phyloP scores from a whole-genome alignment of 2,888 invertebrate genomes.

The Calameuta idolon region DNA sequence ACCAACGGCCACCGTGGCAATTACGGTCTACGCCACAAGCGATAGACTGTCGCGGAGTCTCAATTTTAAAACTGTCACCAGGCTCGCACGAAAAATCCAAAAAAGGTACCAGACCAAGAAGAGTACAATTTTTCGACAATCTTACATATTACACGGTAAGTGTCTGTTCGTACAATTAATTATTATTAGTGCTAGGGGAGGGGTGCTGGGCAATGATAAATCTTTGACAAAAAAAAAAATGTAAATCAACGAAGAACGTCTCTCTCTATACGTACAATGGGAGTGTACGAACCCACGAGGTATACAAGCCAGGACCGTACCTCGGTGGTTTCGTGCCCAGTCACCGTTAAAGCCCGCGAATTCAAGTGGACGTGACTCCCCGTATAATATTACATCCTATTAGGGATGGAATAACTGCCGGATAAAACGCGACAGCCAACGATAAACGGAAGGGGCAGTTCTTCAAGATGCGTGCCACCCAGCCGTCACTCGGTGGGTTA shows the following conservation, averaged over 20 bases:
- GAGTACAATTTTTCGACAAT: not conserved
- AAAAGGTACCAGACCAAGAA: not conserved
- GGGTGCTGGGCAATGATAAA: not conserved
- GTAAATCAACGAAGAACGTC: not conserved
- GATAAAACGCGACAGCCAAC: slow-evolving; percentile 60
- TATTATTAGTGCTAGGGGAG: not conserved
- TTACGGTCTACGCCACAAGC: not conserved
- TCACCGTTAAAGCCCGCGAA: slow-evolving; percentile 62
- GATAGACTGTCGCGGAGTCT: not conserved
- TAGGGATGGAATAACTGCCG: slow-evolving; percentile 62
- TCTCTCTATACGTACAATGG: not conserved
- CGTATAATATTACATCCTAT: slow-evolving; percentile 65
- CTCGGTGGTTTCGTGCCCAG: slow-evolving; percentile 54
- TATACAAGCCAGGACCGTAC: slow-evolving; percentile 10
- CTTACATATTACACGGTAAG: not conserved
- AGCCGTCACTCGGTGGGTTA: slow-evolving; percentile 42
- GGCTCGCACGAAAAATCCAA: not conserved
- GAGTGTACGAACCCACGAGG: not conserved
- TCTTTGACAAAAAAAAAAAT: not conserved
- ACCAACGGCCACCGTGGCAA: slow-evolving; percentile 9
- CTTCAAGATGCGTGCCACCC: slow-evolving; percentile 57
- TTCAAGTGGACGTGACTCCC: slow-evolving; percentile 62
- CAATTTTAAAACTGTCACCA: not conserved
- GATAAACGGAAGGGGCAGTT: slow-evolving; percentile 51
- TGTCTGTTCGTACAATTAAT: not conserved